Conservation (phyloP, 2,797 vertebrate species). For the Capromys pilorides region DNA sequence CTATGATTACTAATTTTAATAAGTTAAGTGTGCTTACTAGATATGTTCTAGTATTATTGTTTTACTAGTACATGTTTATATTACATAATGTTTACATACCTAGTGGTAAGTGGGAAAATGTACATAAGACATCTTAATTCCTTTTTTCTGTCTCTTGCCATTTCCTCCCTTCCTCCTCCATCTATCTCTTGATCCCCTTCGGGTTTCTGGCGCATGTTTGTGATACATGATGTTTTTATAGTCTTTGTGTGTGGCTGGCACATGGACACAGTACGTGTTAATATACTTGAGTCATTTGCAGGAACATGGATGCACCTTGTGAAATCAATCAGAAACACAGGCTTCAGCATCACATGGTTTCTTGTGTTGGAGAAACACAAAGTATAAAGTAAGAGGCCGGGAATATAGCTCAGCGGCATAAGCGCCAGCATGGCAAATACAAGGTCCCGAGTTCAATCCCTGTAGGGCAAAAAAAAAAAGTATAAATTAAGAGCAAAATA, state of each 20-base stretch:
- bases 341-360: neutral
- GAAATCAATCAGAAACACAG: neutral
- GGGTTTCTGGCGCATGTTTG: neutral
- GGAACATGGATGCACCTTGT: neutral
- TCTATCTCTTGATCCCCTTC: neutral
- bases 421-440: no score
- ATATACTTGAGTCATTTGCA: neutral
- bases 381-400: neutral
- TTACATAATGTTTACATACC: neutral
- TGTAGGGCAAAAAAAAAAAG: neutral
- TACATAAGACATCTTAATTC: neutral
- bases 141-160: neutral
- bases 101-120: neutral
- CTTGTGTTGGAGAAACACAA: neutral
- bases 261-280: neutral
- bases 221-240: neutral
- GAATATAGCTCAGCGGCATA: no score
- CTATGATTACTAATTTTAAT: no score
- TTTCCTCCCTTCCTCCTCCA: neutral
- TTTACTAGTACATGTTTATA: neutral
- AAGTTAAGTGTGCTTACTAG: neutral
- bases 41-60: neutral
- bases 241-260: neutral
- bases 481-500: neutral
- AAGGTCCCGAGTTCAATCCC: no score